Evolutionary conservation across 2,113 vertebrate genomes (phyloP).

Genomic region (Talpa occidentalis): DNA sequence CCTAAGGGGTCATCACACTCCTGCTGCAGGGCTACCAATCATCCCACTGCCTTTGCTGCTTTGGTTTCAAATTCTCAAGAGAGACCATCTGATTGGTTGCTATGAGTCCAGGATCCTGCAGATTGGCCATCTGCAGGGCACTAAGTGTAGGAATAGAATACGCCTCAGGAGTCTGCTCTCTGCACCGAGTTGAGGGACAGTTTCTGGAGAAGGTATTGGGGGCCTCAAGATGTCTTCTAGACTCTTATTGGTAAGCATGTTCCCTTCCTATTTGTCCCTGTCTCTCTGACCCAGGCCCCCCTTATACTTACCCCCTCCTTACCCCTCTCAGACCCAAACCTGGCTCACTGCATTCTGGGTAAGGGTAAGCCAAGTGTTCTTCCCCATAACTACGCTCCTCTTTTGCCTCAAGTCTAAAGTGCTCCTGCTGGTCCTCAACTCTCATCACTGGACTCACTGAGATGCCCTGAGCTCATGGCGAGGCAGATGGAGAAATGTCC

Average conservation of each 20-base stretch:
- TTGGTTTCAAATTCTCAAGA: not conserved
- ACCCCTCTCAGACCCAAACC: not conserved
- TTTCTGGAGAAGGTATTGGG: not conserved
- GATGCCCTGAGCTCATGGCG: not conserved
- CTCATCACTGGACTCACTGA: not conserved
- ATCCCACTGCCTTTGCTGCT: not conserved
- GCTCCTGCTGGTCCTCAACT: too few relatives aligned
- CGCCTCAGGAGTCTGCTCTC: not conserved
- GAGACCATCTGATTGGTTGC: not conserved
- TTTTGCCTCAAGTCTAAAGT: not conserved
- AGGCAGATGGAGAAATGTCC: not conserved
- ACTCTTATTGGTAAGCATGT: not conserved
- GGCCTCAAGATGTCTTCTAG: not conserved
- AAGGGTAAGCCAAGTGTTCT: not conserved
- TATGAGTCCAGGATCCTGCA: not conserved
- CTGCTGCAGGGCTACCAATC: not conserved
- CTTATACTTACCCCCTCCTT: not conserved
- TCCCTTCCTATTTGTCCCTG: not conserved
- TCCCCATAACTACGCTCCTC: not conserved
- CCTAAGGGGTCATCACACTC: not conserved
- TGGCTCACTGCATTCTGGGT: not conserved
- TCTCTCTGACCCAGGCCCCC: not conserved
- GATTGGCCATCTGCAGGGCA: not conserved
- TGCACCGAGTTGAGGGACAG: not conserved
- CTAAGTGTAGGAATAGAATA: not conserved